Evolutionary conservation across 2,113 vertebrate genomes (phyloP).

Genomic region (Propithecus coquereli): DNA sequence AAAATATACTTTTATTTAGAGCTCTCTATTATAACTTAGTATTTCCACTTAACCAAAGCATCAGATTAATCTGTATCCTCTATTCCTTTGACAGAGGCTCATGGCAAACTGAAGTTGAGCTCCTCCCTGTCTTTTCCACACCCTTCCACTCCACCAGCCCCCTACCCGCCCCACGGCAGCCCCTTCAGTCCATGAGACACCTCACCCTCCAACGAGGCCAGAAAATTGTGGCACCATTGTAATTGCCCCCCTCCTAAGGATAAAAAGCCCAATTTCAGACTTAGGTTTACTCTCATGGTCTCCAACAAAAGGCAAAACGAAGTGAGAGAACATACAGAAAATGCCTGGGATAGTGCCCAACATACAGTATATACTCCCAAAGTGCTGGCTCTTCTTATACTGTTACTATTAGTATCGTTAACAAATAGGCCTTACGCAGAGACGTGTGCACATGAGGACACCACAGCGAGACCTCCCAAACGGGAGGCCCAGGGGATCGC

Average conservation of each 20-base stretch:
- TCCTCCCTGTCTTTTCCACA: neutral
- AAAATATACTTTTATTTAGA: neutral
- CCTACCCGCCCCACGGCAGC: accelerated
- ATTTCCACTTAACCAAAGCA: neutral
- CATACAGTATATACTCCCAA: neutral
- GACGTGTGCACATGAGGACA: neutral
- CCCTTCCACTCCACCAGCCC: neutral
- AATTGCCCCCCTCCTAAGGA: neutral
- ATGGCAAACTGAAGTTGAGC: neutral
- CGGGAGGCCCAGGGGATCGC: neutral
- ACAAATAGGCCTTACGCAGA: neutral
- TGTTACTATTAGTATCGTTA: neutral
- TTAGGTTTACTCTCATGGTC: neutral
- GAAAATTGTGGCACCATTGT: neutral
- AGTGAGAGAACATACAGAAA: neutral
- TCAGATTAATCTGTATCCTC: neutral
- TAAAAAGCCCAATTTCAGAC: neutral
- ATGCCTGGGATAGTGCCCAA: accelerated
- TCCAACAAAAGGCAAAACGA: neutral
- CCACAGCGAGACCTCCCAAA: neutral
- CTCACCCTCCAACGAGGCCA: neutral
- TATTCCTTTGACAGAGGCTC: neutral
- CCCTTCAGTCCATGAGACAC: neutral
- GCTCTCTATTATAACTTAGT: neutral
- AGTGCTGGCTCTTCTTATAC: neutral